Base-by-base conservation (phyloP, 2,113 vertebrate species). In the Podarcis cretensis region DNA sequence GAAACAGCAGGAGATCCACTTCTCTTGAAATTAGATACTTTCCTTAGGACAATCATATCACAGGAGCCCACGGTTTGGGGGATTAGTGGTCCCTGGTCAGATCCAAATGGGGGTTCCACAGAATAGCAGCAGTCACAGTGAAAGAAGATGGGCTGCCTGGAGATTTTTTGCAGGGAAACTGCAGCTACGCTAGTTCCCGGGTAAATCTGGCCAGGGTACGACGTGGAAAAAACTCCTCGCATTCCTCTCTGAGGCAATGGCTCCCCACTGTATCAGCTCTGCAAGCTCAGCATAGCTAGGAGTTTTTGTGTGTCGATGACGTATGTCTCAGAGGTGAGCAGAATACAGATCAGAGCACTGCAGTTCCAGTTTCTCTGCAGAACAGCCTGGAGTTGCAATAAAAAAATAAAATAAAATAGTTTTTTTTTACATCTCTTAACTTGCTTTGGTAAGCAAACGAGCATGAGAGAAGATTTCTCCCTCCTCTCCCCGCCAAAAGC, bases 381-480 rank as follows among this genome's bases (percentile, higher is more conserved):
- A n/a, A 23, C 23, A 74, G 9, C 2, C 10, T 35, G 48, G 10
- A 48, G 73, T 32, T 75, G 79, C 7, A 74, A 79, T 32, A 66
- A 25, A 57, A 57, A 81, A 10, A 77, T 16, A 90, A 4, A 18
- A 6, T 13, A 25, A 14, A 54, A 59, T 3, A 32, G 18, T 57
- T 6, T 35, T 6, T 35, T 74, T 69, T 10, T 63, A 63, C 59
- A 63, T 20, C 59, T 63, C 16, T 63, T 63, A 32, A 75, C 30
- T 69, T 54, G 59, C 18, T 84, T 78, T 79, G 73, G 71, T 25
- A 37, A 87, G 59, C 65, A 89, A 91, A 86, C 16, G 43, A 54
- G 21, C 90, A 86, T 12, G 57, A 54, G 21, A 48, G 48, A 43
- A 18, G 68, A 71, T 27, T 27, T 71, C 25, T 32, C 27, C 20